A percentile compares a stretch with the other conserved stretches of the same genome.
Conservation (phyloP, 37 sponge, comb jelly and placozoan species). For the Chondrilla cf. caribensis region DNA sequence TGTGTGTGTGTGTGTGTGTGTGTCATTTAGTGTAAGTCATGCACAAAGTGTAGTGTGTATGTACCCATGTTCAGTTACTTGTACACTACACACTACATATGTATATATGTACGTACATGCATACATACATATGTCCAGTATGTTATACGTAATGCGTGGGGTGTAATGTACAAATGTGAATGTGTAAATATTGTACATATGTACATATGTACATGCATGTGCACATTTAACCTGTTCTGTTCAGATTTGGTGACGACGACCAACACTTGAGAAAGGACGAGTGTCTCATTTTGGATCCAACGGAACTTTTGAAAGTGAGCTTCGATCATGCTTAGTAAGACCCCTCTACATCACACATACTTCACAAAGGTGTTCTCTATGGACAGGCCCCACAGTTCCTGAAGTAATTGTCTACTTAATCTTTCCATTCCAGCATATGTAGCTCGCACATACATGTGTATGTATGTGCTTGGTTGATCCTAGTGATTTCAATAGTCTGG, state of each 20-base stretch:
- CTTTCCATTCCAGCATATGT: too few relatives aligned
- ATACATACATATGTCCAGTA: neutral
- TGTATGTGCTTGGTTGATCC: too few relatives aligned
- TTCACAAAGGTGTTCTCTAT: too few relatives aligned
- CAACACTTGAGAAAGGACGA: slow-evolving; percentile 24
- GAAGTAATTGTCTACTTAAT: too few relatives aligned
- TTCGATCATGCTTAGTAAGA: too few relatives aligned
- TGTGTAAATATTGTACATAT: neutral
- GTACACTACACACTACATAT: neutral
- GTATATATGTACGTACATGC: neutral
- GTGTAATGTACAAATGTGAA: too few relatives aligned
- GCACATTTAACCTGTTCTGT: neutral
- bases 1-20: too few relatives aligned
- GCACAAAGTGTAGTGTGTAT: neutral
- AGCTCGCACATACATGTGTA: too few relatives aligned
- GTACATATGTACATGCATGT: neutral
- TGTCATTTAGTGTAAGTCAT: too few relatives aligned
- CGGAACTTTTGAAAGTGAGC: slow-evolving; percentile 57
- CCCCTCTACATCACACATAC: too few relatives aligned
- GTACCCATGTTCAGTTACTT: slow-evolving; percentile 34
- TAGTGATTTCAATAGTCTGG: too few relatives aligned
- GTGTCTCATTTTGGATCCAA: slow-evolving; percentile 46
- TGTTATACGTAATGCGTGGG: neutral
- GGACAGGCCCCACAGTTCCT: too few relatives aligned
- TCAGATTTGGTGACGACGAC: neutral